Base-by-base conservation (phyloP, 2,888 invertebrate genomes). In the Perithous albicinctus region DNA sequence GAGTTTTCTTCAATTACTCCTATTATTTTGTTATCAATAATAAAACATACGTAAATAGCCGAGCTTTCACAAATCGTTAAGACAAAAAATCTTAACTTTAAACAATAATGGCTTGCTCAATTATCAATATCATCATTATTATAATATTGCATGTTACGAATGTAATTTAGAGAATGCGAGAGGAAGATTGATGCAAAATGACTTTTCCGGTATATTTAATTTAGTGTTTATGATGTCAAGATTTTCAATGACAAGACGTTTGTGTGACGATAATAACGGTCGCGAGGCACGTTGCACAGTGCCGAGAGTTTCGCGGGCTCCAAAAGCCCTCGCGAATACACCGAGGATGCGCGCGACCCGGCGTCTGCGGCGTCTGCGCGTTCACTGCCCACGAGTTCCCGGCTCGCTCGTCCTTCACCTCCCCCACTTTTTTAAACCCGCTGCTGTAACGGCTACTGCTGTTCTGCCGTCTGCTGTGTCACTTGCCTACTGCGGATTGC, bases 291-390 rank as follows among this genome's bases (percentile, higher is more conserved):
- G 89, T 90, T 89, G 85, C 86, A 87, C 88, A 90, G 86, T 91
- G 90, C 85, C 82, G 85, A 84, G 72, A 84, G 64, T 69, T 78
- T 80, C 81, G 83, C 80, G 77, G 78, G 78, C 75, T 81, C 61
- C 15, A 59, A 56, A 15, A 23, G 59, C 83, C 85, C 83, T 66
- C 85, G 85, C 86, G 80, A 80, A 79, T 79, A 77, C 73, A 82
- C 72, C 54, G 32, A 59, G 75, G 88, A 90, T 90, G 90, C 90
- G 91, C 91, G 87, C 88, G 89, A 86, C 86, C 87, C 90, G 90
- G 89, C 91, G 90, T 87, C 90, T 91, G 91, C 90, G 90, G 89
- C 91, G 90, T 87, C 90, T 91, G 91, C 91, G 91, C 91, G 89
- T 90, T 87, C 86, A 91, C 91, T 90, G 91, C 86, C 86, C 87